Evolutionary conservation across 2,888 invertebrate genomes (phyloP).

Genomic region (Stictocephala bisonia): DNA sequence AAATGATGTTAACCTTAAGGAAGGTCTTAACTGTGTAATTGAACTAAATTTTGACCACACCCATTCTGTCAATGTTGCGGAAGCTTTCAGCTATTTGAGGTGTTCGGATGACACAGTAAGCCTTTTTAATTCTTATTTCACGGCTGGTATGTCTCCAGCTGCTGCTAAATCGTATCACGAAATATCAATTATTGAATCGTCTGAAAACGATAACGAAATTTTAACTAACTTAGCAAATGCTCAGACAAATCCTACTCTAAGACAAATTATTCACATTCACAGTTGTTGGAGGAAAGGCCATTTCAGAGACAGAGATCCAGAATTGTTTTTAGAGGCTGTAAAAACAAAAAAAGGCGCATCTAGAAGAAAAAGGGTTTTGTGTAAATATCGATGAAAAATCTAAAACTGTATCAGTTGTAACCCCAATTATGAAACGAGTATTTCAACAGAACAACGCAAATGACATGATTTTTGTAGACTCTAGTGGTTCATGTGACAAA

Average conservation of each 20-base stretch:
- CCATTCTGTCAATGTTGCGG: conserved; percentile 33
- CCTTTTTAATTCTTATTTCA: conserved; percentile 29
- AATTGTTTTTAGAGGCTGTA: conserved; percentile 10
- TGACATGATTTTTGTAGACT: conserved; percentile 33
- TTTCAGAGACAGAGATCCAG: conserved; percentile 25
- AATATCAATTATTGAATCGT: conserved; percentile 24
- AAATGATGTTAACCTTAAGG: conserved; percentile 27
- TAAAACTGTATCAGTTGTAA: conserved; percentile 32
- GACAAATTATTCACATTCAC: conserved; percentile 29
- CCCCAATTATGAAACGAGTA: conserved; percentile 25
- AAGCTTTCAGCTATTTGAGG: conserved; percentile 18
- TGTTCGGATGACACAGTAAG: conserved; percentile 16
- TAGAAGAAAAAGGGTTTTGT: not conserved
- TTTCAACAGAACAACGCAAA: conserved; percentile 24
- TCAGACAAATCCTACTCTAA: conserved; percentile 28
- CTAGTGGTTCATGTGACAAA: conserved; percentile 27
- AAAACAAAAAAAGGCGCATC: conserved; percentile 1
- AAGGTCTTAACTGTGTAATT: conserved; percentile 28
- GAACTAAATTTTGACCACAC: conserved; percentile 1
- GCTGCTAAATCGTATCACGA: conserved; percentile 17
- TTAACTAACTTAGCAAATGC: conserved; percentile 36
- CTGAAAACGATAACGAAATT: conserved; percentile 28
- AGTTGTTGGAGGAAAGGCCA: conserved; percentile 3
- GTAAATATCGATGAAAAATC: conserved; percentile 26
- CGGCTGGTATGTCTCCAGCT: conserved; percentile 9